Evolutionary conservation across 2,113 vertebrate genomes (phyloP), one percentile per base, ranked within the genome.

Genomic region (Campylomormyrus tamandua): DNA sequence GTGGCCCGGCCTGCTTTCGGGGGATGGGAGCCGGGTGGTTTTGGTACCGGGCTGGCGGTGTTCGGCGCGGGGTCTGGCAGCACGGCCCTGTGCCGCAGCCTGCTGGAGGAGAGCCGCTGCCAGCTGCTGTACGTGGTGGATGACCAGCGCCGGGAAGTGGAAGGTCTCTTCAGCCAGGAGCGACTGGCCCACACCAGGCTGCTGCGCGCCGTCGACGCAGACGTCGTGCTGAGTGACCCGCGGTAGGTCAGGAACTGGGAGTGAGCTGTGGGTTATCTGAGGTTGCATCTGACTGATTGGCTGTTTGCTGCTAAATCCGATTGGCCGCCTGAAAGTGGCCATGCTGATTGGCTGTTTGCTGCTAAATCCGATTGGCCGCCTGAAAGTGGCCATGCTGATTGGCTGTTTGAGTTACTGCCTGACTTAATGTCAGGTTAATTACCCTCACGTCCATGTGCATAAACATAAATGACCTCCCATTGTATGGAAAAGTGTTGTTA

Each of bases 211-310:
- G 91, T 45, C 70, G 93, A 93, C 7, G 90, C 87, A 0, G 50
- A 92, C 1, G 89, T 92, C 0, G 93, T 91, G 2, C 88, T 94
- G 87, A 91, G 35, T 80, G 93, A 94, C 83, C 92, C 94, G 87
- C 90, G 93, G 93, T 94, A 91, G 24, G 49, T 45, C 70, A 53
- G 70, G 17, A 21, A 24, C 85, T 56, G 27, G 39, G 27, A 31
- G 62, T 70, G 10, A 70, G n/a, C 62, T 31, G 62, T 8, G 27
- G 85, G 50, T 13, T 87, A 52, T 56, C 7, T 56, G 49, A 87
- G n/a, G 8, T 24, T 19, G 46, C 24, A 0, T 48, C 24, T 27
- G 4, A 17, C 24, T 87, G 84, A 87, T 52, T 87, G 49, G 49
- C 17, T 62, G 24, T 62, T 62, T 62, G 56, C 21, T 17, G 35